Evolutionary conservation across 1,140 invertebrate genomes (phyloP), one percentile per base, ranked within the genome.

Genomic region (Leptonema lineaticorne): DNA sequence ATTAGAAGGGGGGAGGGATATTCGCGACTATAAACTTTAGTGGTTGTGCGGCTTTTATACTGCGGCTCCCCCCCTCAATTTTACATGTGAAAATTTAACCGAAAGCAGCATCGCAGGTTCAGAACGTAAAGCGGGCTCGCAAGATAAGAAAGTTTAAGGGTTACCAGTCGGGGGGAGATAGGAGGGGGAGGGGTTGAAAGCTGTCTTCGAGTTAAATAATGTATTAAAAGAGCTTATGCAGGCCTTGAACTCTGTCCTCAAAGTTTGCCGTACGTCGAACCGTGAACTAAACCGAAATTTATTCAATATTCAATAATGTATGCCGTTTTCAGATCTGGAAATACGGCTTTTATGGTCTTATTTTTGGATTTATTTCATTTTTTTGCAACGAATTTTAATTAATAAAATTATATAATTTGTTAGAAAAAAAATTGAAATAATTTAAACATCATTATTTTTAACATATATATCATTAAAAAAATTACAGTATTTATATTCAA

Each of bases 161-260:
- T 24, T 26, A 26, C 50, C 20, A 24, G 50, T 53, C 27, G 11
- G n/a, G n/a, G n/a, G n/a, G n/a, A n/a, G n/a, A n/a, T n/a, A n/a
- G n/a, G n/a, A n/a, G n/a, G n/a, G n/a, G n/a, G n/a, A n/a, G n/a
- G n/a, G 27, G 22, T 24, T 53, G 50, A 26, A 53, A 53, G 50
- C 50, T 53, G 50, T 53, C 50, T 53, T 53, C 50, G 27, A 53
- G 50, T 53, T 53, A 53, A 53, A 53, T 53, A 53, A 53, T 53
- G 50, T 53, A 26, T 53, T 53, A 53, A 53, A 53, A 53, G 50
- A 53, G 50, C 50, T 53, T 53, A 53, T 26, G 50, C 50, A 53
- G n/a, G 50, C 50, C 50, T 53, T 53, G 50, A 53, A 53, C 50
- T 53, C 50, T 53, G 50, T 1, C 50, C 50, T 53, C 27, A 53